Evolutionary conservation across 2,888 invertebrate species (phyloP), one percentile per base, ranked within the genome.

Genomic region (Nineta flava): DNA sequence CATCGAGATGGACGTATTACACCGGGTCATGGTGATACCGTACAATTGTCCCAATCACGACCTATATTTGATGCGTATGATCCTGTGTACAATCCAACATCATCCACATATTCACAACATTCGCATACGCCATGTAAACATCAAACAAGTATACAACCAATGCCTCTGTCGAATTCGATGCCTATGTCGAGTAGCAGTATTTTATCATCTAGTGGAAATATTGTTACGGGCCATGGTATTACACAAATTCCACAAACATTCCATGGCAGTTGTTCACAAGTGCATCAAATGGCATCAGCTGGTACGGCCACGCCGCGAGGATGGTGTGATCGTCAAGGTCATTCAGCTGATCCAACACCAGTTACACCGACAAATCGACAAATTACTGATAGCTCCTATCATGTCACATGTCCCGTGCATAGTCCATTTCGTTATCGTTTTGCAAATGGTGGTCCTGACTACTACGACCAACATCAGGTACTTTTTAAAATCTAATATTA

Each of bases 331-430:
- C 61, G 63, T 70, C 63, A 66, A 67, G 55, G 63, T 67, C 57
- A 58, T 65, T 26, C 67, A 68, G 56, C 67, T 62, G 65, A 68
- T 57, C 61, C 71, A 65, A 64, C 71, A 64, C 74, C 61, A 67
- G 76, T 66, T 61, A 70, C 65, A 63, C 74, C 64, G 59, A 70
- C n/a, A n/a, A 66, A 66, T 66, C 57, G 73, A 66, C 58, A 62
- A 63, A 58, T 69, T 60, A 61, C 68, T 64, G 69, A 71, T 66
- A 69, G 62, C 57, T 69, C 64, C 53, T 72, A 65, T 62, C 69
- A 69, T 60, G 64, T 68, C 62, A 74, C 77, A 60, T 83, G 83
- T 61, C 83, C 83, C 45, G 81, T 83, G 60, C 83, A 83, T 69
- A 83, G 82, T 61, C 83, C 83, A 21, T 83, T 80, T 65, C 70